Evolutionary conservation across 2,113 vertebrate species (phyloP).

Genomic region (Otocyon megalotis): DNA sequence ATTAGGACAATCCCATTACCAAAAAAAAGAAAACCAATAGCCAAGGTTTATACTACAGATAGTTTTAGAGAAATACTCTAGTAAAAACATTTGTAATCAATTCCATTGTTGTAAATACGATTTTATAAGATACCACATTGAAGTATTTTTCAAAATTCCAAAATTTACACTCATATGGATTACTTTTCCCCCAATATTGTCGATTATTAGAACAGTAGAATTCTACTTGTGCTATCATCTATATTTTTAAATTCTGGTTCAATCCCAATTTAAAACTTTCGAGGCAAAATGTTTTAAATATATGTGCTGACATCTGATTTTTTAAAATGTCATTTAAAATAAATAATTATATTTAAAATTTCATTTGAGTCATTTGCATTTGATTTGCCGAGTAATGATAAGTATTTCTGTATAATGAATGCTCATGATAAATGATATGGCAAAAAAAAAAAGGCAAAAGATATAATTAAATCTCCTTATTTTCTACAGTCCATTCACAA

Average conservation of each 20-base stretch:
- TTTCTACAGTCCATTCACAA: no score
- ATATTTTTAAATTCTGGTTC: background rate
- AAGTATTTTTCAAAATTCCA: background rate
- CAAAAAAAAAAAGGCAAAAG: no score
- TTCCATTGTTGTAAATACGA: background rate
- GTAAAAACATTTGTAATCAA: background rate
- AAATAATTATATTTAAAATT: background rate
- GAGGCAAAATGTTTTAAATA: background rate
- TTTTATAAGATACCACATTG: background rate
- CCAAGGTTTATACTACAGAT: background rate
- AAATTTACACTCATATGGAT: background rate
- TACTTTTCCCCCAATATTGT: background rate
- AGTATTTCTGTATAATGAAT: background rate
- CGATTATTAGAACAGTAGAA: background rate
- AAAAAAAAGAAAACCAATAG: background rate
- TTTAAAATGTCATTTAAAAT: background rate
- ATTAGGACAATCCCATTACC: background rate
- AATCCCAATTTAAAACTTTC: background rate
- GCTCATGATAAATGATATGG: background rate
- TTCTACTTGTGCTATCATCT: background rate
- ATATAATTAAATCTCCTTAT: no score
- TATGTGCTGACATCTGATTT: background rate
- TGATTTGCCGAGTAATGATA: background rate
- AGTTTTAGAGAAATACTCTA: background rate
- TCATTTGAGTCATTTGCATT: background rate